Base-by-base conservation (phyloP, 2,888 invertebrate species). In the Tuberolachnus salignus region DNA sequence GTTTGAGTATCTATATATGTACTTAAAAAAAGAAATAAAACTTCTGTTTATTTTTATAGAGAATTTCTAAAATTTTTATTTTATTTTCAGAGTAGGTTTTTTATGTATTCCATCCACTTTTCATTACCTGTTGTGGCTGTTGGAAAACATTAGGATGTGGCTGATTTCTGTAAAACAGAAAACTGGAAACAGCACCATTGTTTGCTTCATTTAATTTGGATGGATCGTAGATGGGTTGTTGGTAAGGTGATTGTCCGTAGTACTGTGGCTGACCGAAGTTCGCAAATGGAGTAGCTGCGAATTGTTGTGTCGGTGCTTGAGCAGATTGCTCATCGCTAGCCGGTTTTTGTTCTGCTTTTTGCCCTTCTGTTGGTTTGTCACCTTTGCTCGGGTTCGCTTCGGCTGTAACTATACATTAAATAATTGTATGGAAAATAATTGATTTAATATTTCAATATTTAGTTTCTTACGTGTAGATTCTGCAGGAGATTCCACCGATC, bases 231-330 rank as follows among this genome's bases (percentile, higher is more conserved):
- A 19, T 55, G 16, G 66, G 61, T 51, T 75, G 80, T 61, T 81
- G 82, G 46, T 78, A 80, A 11, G 80, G 72, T 51, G 71, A 81
- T 80, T 82, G 81, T 34, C 84, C 85, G 67, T 83, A 85, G 82
- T 86, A 88, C 55, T 88, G 86, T 1, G 87, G 86, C 81, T 86
- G 87, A 82, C 86, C 89, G 82, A 89, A 89, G 0, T 90, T 86
- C 44, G 89, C 88, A 82, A 80, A 82, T 81, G 82, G 80, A 81
- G 66, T 82, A 82, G 80, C 81, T 13, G 51, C 49, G 9, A 49
- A 59, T 59, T 46, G 49, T 69, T 49, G 69, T 8, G 19, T 26
- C 4, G 67, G 57, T 0, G 19, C 8, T 55, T 16, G 74, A 0
- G 23, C 26, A 9, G 66, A n/a, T 57, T 67, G 66, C 11, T 67